Evolutionary conservation across 2,888 invertebrate species (phyloP).

Genomic region (Schrankia costaestrigalis): DNA sequence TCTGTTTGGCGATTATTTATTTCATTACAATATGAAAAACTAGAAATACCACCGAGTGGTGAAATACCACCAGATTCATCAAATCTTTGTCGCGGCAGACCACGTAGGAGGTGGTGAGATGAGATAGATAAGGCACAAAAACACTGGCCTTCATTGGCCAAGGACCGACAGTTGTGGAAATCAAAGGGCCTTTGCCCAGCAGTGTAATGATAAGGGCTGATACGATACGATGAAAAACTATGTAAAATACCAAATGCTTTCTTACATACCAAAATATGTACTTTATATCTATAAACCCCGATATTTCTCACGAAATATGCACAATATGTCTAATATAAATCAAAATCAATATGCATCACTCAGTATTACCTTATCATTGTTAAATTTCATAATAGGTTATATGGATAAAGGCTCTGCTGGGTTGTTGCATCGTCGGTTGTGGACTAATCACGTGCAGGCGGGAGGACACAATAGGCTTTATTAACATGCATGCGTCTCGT

Average conservation of each 20-base stretch:
- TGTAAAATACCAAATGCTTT: neutral
- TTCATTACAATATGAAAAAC: no score
- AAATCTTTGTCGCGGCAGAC: no score
- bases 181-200: no score
- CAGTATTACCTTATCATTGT: constrained; percentile 20
- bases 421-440: constrained; percentile 26
- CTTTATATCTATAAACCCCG: neutral
- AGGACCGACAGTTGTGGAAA: no score
- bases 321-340: neutral
- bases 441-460: constrained; percentile 57
- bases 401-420: constrained; percentile 22
- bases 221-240: no score
- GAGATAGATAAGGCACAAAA: no score
- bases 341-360: constrained; percentile 1
- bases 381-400: constrained; percentile 20
- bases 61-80: no score
- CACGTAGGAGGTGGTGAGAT: no score
- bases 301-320: neutral
- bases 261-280: neutral
- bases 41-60: no score
- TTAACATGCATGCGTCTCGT: constrained; percentile 62
- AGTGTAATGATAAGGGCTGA: no score
- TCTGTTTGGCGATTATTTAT: no score
- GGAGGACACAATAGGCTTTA: constrained; percentile 70
- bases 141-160: no score